phyloP scores from a whole-genome alignment of 2,797 vertebrate species.

The Lutjanus argentimaculatus region DNA sequence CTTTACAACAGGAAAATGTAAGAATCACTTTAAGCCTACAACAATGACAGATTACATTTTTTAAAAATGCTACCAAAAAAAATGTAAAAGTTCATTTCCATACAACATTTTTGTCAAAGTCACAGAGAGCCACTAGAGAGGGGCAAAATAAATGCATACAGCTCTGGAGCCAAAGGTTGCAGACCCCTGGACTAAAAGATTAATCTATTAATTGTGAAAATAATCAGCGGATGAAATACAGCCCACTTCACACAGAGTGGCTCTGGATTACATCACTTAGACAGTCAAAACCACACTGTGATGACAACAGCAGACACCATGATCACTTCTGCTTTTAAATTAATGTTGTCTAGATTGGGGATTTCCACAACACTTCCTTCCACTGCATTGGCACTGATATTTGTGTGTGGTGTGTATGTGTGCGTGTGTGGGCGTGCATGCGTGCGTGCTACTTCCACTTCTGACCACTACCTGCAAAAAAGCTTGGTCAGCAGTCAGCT shows the following conservation, averaged over 20 bases:
- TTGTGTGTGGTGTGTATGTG: background rate
- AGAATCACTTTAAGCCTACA: too few relatives aligned
- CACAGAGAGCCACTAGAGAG: too few relatives aligned
- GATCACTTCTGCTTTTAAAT: background rate
- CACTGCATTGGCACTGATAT: conserved; percentile 19
- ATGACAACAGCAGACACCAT: background rate
- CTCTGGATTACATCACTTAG: conserved; percentile 18
- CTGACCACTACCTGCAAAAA: conserved; percentile 39
- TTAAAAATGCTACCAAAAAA: too few relatives aligned
- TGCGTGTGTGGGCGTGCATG: background rate
- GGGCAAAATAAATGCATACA: too few relatives aligned
- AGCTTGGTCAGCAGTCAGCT: conserved; percentile 62
- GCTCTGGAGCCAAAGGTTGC: too few relatives aligned
- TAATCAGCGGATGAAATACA: too few relatives aligned
- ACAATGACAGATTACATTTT: too few relatives aligned
- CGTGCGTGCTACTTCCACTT: conserved; percentile 10
- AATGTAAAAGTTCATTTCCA: too few relatives aligned
- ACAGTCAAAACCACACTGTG: background rate
- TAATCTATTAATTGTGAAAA: too few relatives aligned
- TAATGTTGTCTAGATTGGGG: background rate
- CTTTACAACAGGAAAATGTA: too few relatives aligned
- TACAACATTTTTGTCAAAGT: too few relatives aligned
- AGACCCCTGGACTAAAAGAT: too few relatives aligned
- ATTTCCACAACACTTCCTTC: conserved; percentile 10
- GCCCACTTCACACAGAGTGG: background rate